A percentile compares a stretch with the other conserved stretches of the same genome.
Conservation (phyloP, 2,888 invertebrate genomes). For the Melolontha melolontha region DNA sequence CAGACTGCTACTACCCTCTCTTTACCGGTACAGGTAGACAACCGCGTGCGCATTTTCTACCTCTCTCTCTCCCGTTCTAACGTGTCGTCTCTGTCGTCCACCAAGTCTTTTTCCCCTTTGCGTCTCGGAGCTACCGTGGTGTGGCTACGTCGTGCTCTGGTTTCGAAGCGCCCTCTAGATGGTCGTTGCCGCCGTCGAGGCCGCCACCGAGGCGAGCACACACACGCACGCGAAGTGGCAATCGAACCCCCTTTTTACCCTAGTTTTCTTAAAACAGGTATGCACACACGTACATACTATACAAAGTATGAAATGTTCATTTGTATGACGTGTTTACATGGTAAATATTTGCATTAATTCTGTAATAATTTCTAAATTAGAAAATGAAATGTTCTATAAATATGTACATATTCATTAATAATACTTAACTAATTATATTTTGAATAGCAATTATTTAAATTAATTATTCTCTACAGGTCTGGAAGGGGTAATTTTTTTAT, state of each 20-base stretch:
- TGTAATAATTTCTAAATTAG: too few species aligned
- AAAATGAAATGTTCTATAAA: too few species aligned
- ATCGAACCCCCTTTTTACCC: conserved; percentile 25
- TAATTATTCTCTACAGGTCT: too few species aligned
- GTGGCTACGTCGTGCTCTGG: too few species aligned
- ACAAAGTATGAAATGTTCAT: too few species aligned
- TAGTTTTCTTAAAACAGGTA: conserved; percentile 8
- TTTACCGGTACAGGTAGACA: conserved; percentile 65
- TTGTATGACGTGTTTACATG: background rate
- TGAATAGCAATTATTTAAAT: too few species aligned
- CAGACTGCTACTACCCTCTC: conserved; percentile 64
- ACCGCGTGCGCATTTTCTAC: conserved; percentile 35
- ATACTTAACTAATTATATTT: too few species aligned
- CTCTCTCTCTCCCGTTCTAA: conserved; percentile 5
- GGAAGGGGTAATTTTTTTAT: too few species aligned
- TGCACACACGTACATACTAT: background rate
- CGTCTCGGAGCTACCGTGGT: conserved; percentile 4
- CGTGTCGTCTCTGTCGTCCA: background rate
- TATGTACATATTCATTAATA: too few species aligned
- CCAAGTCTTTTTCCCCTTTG: conserved; percentile 7
- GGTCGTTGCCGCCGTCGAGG: conserved; percentile 11
- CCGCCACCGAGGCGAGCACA: conserved; percentile 1
- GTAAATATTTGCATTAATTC: too few species aligned
- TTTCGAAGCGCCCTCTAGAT: conserved; percentile 26
- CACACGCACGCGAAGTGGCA: conserved; percentile 5